Evolutionary conservation across 92 coral and sea anemone genomes (phyloP).

Genomic region (Umimayanthus chanpuru): DNA sequence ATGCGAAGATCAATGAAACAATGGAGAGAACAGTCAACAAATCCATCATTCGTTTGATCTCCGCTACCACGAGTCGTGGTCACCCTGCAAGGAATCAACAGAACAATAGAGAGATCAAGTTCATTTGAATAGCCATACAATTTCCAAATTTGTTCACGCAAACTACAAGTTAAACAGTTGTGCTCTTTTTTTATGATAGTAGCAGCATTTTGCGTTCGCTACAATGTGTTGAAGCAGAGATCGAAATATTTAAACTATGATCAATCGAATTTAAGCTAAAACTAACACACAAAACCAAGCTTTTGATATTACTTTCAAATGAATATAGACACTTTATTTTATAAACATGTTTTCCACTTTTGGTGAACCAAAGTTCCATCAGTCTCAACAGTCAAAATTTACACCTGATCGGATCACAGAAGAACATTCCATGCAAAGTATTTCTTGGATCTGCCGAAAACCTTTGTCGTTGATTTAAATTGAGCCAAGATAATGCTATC

Average conservation of each 20-base stretch:
- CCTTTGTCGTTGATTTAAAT: no score
- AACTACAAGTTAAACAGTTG: not conserved
- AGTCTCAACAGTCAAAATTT: no score
- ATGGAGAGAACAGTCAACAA: slow-evolving; percentile 12
- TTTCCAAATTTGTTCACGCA: not conserved
- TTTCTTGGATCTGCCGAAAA: not conserved
- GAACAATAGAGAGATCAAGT: slow-evolving; percentile 43
- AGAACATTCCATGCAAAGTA: not conserved
- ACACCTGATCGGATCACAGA: not conserved
- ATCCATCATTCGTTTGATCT: slow-evolving; percentile 40
- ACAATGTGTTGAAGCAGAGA: not conserved
- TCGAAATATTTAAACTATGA: not conserved
- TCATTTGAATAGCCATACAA: not conserved
- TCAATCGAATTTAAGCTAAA: not conserved
- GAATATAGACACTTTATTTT: not conserved
- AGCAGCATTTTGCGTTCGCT: not conserved
- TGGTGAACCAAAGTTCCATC: not conserved
- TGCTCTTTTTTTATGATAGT: no score
- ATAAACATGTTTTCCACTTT: not conserved
- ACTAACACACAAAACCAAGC: no score
- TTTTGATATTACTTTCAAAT: not conserved
- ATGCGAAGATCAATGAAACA: slow-evolving; percentile 35
- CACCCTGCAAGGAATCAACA: slow-evolving; percentile 24
- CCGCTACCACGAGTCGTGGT: slow-evolving; percentile 36
- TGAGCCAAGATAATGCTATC: not conserved